phyloP scores from a whole-genome alignment of 2,113 vertebrate species.

The Nycticebus coucang region DNA sequence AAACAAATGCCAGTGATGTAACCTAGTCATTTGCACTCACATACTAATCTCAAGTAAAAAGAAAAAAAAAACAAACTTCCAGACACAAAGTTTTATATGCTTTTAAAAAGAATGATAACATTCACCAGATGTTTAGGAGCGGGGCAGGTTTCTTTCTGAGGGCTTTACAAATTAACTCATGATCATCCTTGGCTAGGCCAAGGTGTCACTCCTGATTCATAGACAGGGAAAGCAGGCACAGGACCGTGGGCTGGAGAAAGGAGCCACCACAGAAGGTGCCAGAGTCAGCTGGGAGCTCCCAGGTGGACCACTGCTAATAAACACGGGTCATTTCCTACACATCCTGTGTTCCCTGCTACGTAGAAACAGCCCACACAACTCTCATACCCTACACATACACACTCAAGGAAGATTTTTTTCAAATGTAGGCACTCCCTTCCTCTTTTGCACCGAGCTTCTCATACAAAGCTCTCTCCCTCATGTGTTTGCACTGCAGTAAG shows the following conservation, averaged over 20 bases:
- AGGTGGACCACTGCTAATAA: too few species aligned
- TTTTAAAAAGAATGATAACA: not conserved
- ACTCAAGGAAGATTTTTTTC: not conserved
- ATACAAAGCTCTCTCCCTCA: not conserved
- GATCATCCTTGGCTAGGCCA: too few species aligned
- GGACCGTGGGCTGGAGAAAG: not conserved
- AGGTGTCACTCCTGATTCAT: not conserved
- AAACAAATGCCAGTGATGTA: too few species aligned
- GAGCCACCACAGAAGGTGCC: accelerated
- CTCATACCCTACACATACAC: too few species aligned
- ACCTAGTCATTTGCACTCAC: too few species aligned
- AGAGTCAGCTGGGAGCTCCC: not conserved
- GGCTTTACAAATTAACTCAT: not conserved
- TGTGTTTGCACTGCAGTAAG: accelerated
- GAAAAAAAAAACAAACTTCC: not conserved
- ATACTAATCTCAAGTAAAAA: too few species aligned
- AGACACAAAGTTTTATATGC: not conserved
- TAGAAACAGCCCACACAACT: accelerated
- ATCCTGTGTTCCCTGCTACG: too few species aligned
- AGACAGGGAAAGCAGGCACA: not conserved
- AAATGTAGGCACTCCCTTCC: not conserved
- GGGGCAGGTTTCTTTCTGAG: not conserved
- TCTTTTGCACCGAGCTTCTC: not conserved
- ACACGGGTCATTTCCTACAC: accelerated
- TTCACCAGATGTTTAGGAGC: not conserved